Base-by-base conservation (phyloP, 92 coral and sea anemone species). In the Pocillopora grandis region DNA sequence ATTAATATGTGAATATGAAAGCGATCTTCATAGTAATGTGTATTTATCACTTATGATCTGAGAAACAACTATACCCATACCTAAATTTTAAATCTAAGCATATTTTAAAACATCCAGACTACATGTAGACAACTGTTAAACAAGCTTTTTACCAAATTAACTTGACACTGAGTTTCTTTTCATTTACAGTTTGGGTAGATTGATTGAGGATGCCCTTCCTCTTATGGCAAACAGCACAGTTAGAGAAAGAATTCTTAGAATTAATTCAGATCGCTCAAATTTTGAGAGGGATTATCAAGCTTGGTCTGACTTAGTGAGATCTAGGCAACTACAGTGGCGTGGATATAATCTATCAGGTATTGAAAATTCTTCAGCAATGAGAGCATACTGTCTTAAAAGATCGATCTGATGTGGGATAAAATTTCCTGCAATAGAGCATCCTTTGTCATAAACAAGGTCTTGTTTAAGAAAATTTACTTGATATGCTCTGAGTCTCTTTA, bases 171-270 rank as follows among this genome's bases (percentile, higher is more conserved):
- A 18, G 23, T 78, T 60, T 62, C 6, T 55, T 48, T 80, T 72
- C 13, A 0, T 20, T 56, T 35, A 0, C 57, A 94, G 98, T 66
- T 85, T 91, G 33, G 80, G 85, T 31, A 90, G 86, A 85, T 77
- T 94, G 11, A 20, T 94, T 16, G 95, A 92, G 75, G 98, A 94
- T 85, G 90, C 88, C 64, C 73, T 91, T n/a, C 98, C 98, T 9
- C 19, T 94, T 42, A 61, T 92, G 20, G 85, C 82, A 49, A 94
- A 94, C 84, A 86, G 82, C 60, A 87, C 89, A 49, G 67, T 94
- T 11, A 81, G 93, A 42, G 90, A 92, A 20, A 86, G 95, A 71
- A 15, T 94, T 42, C 76, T 92, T 15, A 84, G 98, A 35, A 14
- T 94, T 5, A 59, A 72, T 49, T 17, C 66, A 68, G 98, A 94